Base-by-base conservation (phyloP, 1,140 invertebrate genomes). In the Sweltsa coloradensis region DNA sequence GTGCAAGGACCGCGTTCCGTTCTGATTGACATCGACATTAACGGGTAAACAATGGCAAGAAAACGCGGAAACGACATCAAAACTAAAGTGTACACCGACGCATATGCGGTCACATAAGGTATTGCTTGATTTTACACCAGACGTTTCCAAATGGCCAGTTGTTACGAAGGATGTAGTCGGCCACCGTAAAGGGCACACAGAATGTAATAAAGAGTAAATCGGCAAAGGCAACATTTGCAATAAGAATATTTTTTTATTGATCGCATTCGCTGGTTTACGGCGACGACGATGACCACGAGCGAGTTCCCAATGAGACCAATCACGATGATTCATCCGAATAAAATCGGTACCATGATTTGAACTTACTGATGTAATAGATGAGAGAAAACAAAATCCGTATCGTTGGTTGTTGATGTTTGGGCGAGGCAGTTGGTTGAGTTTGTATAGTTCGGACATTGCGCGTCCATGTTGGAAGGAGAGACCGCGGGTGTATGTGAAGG, bases 51-150 rank as follows among this genome's bases (percentile, higher is more conserved):
- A 7, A 97, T 91, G 18, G 93, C 93, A 57, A 97, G 71, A 64
- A 91, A 97, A 51, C 93, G 77, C 63, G 97, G 93, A 18, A 95
- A 65, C 14, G 90, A 93, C 91, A 97, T 96, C 34, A 97, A 73
- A 0, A 97, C 90, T 18, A 97, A 67, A 0, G 91, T 96, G 64
- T 94, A 96, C 9, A 96, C 91, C 51, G 87, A 91, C 5, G 87
- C 89, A 57, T 90, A 93, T 1, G 90, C 91, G 9, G 87, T 93
- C 1, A 95, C 89, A 85, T 87, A 37, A 82, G 60, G 57, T 85
- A 88, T 57, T 85, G 79, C 1, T 90, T 85, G 18, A 88, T 79
- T 68, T 89, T 89, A 68, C 92, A 96, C 86, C 88, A 92, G 47
- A 81, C 61, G 55, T 84, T 78, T 7, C 91, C 90, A 60, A 95